phyloP scores from a whole-genome alignment of 2,888 invertebrate species.

The Drosophila prolongata region DNA sequence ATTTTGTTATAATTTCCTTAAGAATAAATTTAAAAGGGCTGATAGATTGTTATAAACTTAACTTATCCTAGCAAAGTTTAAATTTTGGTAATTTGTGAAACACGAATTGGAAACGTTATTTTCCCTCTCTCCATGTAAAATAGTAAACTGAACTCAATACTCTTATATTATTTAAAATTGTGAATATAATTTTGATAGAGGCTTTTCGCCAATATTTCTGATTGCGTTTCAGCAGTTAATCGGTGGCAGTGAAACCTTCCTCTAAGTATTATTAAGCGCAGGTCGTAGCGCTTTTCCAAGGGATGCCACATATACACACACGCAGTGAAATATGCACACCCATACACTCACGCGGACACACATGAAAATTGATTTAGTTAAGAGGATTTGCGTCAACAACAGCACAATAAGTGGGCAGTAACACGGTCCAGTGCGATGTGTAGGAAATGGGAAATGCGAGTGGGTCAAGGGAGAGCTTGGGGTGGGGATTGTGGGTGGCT shows the following conservation, averaged over 20 bases:
- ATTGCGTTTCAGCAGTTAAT: background rate
- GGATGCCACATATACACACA: constrained; percentile 18
- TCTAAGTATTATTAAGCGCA: constrained; percentile 54
- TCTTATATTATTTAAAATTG: no score
- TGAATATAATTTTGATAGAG: no score
- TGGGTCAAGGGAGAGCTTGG: background rate
- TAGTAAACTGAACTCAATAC: no score
- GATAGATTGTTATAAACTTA: no score
- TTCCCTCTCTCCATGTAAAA: no score
- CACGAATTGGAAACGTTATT: no score
- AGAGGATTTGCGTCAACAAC: constrained; percentile 79
- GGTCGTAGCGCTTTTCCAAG: constrained; percentile 39
- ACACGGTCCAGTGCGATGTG: constrained; percentile 49
- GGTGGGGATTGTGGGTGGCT: background rate
- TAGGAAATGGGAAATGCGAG: constrained; percentile 14
- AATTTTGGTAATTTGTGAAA: no score
- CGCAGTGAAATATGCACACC: background rate
- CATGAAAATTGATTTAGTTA: constrained; percentile 80
- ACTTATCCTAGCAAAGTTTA: no score
- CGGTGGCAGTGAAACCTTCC: no score
- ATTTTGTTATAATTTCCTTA: no score
- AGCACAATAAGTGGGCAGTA: constrained; percentile 77
- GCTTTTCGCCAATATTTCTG: background rate
- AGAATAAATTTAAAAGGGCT: no score
- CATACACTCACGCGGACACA: constrained; percentile 45